phyloP scores from a whole-genome alignment of 1,140 invertebrate genomes.

The Zaprionus capensis region DNA sequence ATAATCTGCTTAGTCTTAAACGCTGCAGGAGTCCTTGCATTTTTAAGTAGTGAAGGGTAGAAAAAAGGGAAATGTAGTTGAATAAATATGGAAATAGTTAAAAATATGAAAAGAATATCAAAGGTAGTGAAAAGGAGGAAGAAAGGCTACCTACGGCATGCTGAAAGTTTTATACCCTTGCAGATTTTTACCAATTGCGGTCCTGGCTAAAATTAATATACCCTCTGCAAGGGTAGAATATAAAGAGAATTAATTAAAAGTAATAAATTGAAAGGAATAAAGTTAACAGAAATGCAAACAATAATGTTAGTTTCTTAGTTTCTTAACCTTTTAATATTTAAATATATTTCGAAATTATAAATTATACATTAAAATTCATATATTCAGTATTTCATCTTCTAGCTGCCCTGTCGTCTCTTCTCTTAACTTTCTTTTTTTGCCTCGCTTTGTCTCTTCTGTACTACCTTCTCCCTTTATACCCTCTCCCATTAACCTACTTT shows the following conservation, averaged over 20 bases:
- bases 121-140: too few species aligned
- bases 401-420: not conserved
- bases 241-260: too few species aligned
- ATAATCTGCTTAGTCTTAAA: slow-evolving; percentile 11
- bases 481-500: slow-evolving; percentile 40
- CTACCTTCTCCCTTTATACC: not conserved
- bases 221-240: too few species aligned
- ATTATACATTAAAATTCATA: not conserved
- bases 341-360: too few species aligned
- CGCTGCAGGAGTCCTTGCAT: not conserved
- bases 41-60: not conserved
- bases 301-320: too few species aligned
- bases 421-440: not conserved
- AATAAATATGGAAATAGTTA: not conserved
- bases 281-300: too few species aligned
- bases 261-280: too few species aligned
- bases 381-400: not conserved
- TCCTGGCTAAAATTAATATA: too few species aligned
- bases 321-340: too few species aligned
- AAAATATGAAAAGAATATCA: not conserved
- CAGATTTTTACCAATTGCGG: too few species aligned
- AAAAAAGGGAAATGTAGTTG: not conserved
- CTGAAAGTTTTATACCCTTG: too few species aligned
- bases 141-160: too few species aligned
- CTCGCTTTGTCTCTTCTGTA: not conserved